Evolutionary conservation across 2,113 vertebrate genomes (phyloP), one percentile per base, ranked within the genome.

Genomic region (Rafetus swinhoei): DNA sequence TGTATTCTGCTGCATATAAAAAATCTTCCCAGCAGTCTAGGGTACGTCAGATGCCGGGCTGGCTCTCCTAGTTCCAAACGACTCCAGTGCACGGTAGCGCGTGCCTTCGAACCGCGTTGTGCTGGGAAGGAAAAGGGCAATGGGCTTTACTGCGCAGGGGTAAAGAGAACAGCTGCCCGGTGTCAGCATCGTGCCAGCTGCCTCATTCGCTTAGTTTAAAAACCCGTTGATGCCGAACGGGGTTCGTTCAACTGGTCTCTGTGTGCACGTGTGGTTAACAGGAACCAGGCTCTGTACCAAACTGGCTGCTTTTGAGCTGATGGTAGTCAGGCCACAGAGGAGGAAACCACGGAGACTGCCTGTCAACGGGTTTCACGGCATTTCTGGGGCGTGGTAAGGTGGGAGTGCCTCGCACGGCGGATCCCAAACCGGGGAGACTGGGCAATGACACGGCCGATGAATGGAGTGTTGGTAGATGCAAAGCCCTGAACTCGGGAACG

Each of bases 21-120:
- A 95, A 85, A 29, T 90, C 89, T 95, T 94, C 95, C 96, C 89
- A 96, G 94, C 93, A 10, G 65, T 35, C 57, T 62, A 87, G 93
- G 94, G 76, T 96, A 92, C 86, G 92, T 93, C 81, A 19, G 69
- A 32, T 4, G 0, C 87, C 74, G 90, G 92, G 77, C 90, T 94
- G 0, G 21, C 84, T 87, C 86, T 95, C 85, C 59, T 82, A 87
- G 89, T 91, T 96, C 93, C 95, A 88, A 85, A 6, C 45, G 93
- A 93, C 86, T 95, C 83, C 92, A 80, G 95, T 1, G 88, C 93
- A 93, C 62, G 91, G 91, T 86, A 88, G 90, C 90, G 81, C 32
- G 85, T 11, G 87, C 93, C 93, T 74, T 50, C 74, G 21, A 93
- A 50, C 12, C 12, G 5, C 15, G 16, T 27, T 60, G n/a, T 35